A percentile compares a stretch with the other conserved stretches of the same genome.
phyloP scores from a whole-genome alignment of 2,888 invertebrate genomes.

The Apodemia mormo region DNA sequence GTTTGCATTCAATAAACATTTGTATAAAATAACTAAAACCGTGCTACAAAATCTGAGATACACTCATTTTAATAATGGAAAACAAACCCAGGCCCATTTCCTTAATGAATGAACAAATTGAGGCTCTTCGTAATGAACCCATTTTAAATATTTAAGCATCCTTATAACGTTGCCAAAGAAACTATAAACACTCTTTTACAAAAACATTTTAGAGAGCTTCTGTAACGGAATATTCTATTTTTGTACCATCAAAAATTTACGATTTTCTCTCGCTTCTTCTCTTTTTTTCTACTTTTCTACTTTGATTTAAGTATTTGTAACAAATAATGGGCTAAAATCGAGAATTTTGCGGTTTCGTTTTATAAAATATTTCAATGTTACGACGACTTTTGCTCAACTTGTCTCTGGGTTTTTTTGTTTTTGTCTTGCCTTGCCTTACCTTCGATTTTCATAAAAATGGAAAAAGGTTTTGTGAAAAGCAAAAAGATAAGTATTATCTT shows the following conservation, averaged over 20 bases:
- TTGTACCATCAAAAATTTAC: neutral
- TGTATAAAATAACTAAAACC: too few relatives aligned
- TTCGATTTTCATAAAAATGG: too few relatives aligned
- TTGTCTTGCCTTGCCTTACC: too few relatives aligned
- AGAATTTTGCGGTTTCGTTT: neutral
- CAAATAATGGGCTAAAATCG: neutral
- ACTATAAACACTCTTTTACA: conserved; percentile 9
- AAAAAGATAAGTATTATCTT: too few relatives aligned
- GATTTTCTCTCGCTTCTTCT: neutral
- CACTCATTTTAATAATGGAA: neutral
- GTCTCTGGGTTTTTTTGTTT: too few relatives aligned
- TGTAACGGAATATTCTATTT: conserved; percentile 8
- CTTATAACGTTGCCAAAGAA: conserved; percentile 4
- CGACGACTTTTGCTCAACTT: too few relatives aligned
- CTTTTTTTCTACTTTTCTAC: neutral
- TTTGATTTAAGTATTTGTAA: neutral
- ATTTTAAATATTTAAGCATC: conserved; percentile 8
- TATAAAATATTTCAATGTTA: too few relatives aligned
- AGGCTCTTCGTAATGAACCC: neutral
- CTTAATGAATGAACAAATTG: neutral
- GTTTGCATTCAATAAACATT: too few relatives aligned
- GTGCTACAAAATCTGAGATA: too few relatives aligned
- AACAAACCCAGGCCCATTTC: neutral
- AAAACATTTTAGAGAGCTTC: conserved; percentile 7
- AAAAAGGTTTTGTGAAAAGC: too few relatives aligned